These are phyloP conservation scores for Hydrolagus colliei DNA, from an alignment of 2,797 vertebrate species.

Conservation along the genomic window DNA sequence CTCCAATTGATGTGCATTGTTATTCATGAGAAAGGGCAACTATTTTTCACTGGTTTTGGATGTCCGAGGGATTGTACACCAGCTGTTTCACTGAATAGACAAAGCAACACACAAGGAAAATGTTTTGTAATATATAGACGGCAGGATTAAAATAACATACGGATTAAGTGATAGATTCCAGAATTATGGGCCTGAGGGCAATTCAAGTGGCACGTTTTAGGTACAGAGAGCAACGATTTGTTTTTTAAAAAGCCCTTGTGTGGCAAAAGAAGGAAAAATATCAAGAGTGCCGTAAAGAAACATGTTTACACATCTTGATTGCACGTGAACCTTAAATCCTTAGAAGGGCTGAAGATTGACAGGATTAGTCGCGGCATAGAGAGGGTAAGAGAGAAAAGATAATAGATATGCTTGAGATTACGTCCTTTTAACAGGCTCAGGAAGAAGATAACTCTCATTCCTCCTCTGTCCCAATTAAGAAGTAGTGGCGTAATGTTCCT, in stretches of 20 bases:
- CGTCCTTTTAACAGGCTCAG: constrained; percentile 5
- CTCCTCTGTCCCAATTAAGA: not conserved
- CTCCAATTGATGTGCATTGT: not conserved
- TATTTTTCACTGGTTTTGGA: not conserved
- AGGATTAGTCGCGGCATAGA: not conserved
- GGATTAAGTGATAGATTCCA: not conserved
- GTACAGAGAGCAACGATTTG: not conserved
- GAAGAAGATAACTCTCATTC: constrained; percentile 6
- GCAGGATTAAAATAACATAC: not conserved
- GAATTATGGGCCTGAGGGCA: not conserved
- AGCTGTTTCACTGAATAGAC: not conserved
- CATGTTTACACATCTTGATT: not conserved
- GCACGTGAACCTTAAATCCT: not conserved
- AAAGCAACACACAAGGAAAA: not conserved
- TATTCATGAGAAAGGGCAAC: not conserved
- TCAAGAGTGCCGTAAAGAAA: not conserved
- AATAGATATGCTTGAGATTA: constrained; percentile 4
- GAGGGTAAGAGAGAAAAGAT: not conserved
- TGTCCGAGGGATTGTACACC: not conserved
- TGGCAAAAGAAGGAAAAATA: not conserved
- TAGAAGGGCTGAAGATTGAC: constrained; percentile 16
- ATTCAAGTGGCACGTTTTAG: not conserved
- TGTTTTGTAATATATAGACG: not conserved
- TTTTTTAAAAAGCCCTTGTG: too few relatives aligned
- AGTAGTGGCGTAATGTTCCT: not conserved